Conservation (phyloP, 2,888 invertebrate genomes). For the Caenorhabditis zanzibari region DNA sequence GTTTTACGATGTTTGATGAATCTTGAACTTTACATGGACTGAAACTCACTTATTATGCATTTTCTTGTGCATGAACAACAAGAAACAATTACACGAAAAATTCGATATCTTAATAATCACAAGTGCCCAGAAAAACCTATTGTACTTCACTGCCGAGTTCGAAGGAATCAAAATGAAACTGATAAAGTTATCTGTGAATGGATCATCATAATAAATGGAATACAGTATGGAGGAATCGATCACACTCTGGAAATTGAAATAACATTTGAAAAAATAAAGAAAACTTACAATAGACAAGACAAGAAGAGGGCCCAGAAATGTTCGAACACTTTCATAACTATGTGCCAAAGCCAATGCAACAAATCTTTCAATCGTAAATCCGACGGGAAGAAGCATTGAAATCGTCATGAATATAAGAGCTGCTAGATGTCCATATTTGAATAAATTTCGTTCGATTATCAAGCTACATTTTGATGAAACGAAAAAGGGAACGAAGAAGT, state of each 20-base stretch:
- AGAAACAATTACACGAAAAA: constrained; percentile 13
- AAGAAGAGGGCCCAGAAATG: constrained; percentile 31
- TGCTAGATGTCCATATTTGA: constrained; percentile 39
- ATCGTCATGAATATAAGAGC: constrained; percentile 27
- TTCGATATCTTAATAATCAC: constrained; percentile 30
- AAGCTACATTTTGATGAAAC: constrained; percentile 26
- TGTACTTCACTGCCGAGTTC: constrained; percentile 13
- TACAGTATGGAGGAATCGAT: constrained; percentile 3
- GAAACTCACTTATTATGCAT: constrained; percentile 19
- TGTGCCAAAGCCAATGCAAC: constrained; percentile 13
- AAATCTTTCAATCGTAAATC: constrained; percentile 43
- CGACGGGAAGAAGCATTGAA: constrained; percentile 41
- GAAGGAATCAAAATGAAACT: constrained; percentile 33
- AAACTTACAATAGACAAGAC: neutral
- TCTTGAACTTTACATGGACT: too few relatives aligned
- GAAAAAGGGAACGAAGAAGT: constrained; percentile 16
- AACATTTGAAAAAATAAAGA: neutral
- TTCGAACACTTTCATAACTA: constrained; percentile 20
- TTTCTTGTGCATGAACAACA: constrained; percentile 10
- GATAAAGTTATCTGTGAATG: constrained; percentile 28
- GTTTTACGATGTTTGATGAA: too few relatives aligned
- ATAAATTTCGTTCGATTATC: constrained; percentile 15
- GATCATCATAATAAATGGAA: constrained; percentile 29
- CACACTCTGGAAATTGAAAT: constrained; percentile 4
- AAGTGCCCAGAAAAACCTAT: constrained; percentile 12